Base-by-base conservation (phyloP, 2,888 invertebrate genomes). In the Zonitis immaculata region DNA sequence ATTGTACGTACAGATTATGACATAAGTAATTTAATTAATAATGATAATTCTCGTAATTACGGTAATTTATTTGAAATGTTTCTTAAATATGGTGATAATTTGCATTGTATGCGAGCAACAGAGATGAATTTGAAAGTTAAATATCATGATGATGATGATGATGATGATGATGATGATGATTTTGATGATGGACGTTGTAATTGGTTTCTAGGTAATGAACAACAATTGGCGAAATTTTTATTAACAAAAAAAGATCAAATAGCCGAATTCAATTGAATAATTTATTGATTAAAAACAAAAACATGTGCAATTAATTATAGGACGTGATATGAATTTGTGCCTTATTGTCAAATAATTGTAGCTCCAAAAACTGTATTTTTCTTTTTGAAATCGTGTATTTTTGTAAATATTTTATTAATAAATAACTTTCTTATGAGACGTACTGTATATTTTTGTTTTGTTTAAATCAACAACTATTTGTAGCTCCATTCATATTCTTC, bases 61-160 rank as follows among this genome's bases (percentile, higher is more conserved):
- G 78, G 81, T 51, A 80, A 79, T 54, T 74, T 91, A 26, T 83
- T 86, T 63, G 83, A 85, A 56, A 82, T 91, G 81, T 90, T 91
- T 67, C 77, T 88, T 7, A 78, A 81, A 35, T 79, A 82, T 47
- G 79, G 82, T 60, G 69, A 76, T 25, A 78, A 84, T 51, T 72
- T 89, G 49, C 91, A 90, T 73, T 80, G 86, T 42, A 80, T 92
- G 71, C 81, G 91, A 49, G 90, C 88, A 22, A 86, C 89, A 6
- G 95, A 94, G 71, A 91, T 92, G 44, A 85, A 86, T 60, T 76
- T 93, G 35, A 82, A 83, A 65, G 76, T 86, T 28, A 69, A 76
- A 52, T 75, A 74, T 58, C 78, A 79, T 54, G 68, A 68, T 42
- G 67, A 68, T 44, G 68, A 62, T 20, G 67, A 73, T 42, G 58